These are phyloP conservation scores for Monomorium pharaonis DNA, from an alignment of 1,140 invertebrate species.

Conservation along the genomic window DNA sequence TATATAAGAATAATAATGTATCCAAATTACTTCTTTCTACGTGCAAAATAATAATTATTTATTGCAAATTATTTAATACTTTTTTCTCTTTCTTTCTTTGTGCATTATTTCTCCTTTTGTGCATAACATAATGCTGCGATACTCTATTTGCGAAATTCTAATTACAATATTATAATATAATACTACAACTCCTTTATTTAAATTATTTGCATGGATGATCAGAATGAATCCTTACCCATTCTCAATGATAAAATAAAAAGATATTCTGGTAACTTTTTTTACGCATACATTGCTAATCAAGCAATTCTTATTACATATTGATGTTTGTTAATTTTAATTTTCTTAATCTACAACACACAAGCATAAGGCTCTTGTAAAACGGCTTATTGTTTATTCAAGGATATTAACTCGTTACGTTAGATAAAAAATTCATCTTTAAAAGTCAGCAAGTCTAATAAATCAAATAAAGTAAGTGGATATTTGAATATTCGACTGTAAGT, in stretches of 20 bases:
- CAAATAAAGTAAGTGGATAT: neutral
- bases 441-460: neutral
- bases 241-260: neutral
- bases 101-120: neutral
- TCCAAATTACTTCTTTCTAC: neutral
- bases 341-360: too few relatives aligned
- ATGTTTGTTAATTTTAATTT: neutral
- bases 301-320: neutral
- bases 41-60: slow-evolving; percentile 7
- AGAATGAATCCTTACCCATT: neutral
- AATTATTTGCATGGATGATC: neutral
- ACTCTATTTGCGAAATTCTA: neutral
- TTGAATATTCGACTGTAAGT: neutral
- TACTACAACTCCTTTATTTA: neutral
- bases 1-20: slow-evolving; percentile 4
- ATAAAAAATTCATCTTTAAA: neutral
- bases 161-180: neutral
- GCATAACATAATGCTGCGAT: neutral
- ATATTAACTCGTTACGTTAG: neutral
- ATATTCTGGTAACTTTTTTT: slow-evolving; percentile 1
- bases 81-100: neutral
- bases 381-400: neutral
- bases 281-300: neutral
- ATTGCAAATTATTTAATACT: neutral
- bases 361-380: neutral